These are phyloP conservation scores for Colaptes auratus DNA, from an alignment of 2,113 vertebrate species.

Conservation along the genomic window DNA sequence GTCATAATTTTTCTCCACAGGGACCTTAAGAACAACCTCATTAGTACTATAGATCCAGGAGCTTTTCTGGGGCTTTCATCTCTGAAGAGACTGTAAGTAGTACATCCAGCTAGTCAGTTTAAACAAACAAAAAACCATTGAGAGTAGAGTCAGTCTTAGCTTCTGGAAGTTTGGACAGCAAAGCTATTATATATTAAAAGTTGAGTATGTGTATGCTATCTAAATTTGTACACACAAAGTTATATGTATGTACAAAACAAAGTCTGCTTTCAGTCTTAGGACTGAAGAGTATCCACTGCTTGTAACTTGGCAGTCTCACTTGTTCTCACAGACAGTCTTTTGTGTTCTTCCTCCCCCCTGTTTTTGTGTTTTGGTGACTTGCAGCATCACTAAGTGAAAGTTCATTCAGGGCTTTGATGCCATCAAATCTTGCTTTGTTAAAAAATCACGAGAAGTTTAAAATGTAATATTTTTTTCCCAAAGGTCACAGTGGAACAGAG, in stretches of 20 bases:
- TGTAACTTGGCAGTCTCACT: neutral
- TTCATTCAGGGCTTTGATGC: neutral
- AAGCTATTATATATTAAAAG: neutral
- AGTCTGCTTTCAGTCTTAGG: neutral
- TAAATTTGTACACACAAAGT: neutral
- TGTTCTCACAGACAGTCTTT: neutral
- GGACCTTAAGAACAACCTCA: constrained; percentile 94
- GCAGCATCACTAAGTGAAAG: neutral
- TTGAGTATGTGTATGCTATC: neutral
- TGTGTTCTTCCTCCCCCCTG: neutral
- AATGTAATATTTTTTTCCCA: neutral
- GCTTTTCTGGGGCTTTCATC: constrained; percentile 90
- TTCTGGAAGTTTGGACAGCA: neutral
- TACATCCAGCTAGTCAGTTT: neutral
- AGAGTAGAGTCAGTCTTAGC: neutral
- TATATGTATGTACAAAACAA: neutral
- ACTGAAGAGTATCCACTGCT: neutral
- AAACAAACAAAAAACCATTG: neutral
- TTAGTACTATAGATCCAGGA: constrained; percentile 91
- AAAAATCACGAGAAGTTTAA: neutral
- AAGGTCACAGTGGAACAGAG: neutral
- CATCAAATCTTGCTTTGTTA: neutral
- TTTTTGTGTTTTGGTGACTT: neutral
- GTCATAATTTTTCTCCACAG: constrained; percentile 73
- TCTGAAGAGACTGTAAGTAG: constrained; percentile 95